Conservation (phyloP, 1,140 invertebrate genomes). For the Eulimnadia texana region DNA sequence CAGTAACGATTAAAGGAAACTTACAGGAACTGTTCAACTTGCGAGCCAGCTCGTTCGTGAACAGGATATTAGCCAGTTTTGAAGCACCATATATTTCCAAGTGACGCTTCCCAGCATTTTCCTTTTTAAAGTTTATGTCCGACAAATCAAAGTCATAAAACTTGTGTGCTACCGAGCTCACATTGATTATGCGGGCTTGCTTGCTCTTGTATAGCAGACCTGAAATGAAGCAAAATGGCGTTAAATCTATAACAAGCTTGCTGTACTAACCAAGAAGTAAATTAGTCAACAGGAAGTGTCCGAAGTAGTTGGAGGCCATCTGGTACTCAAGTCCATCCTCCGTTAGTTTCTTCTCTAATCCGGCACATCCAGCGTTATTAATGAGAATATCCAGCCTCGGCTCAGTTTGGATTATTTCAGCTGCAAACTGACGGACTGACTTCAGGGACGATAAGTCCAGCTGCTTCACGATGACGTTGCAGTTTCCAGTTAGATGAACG, state of each 20-base stretch:
- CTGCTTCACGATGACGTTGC: slow-evolving; percentile 43
- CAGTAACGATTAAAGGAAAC: not conserved
- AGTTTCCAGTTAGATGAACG: slow-evolving; percentile 39
- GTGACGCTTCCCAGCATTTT: not conserved
- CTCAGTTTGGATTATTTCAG: slow-evolving; percentile 48
- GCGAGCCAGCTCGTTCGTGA: slow-evolving; percentile 29
- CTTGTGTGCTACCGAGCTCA: slow-evolving; percentile 36
- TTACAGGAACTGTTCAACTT: slow-evolving; percentile 21
- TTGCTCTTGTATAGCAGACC: slow-evolving; percentile 33
- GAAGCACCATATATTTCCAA: slow-evolving; percentile 25
- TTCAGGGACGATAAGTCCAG: slow-evolving; percentile 53
- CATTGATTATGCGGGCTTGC: slow-evolving; percentile 34
- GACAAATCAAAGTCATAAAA: slow-evolving; percentile 30
- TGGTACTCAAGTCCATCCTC: slow-evolving; percentile 70
- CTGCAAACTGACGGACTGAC: slow-evolving; percentile 54
- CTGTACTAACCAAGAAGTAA: slow-evolving; percentile 39
- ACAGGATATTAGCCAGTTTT: slow-evolving; percentile 35
- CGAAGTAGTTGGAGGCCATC: slow-evolving; percentile 58
- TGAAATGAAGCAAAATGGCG: slow-evolving; percentile 17
- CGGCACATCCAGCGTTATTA: slow-evolving; percentile 61
- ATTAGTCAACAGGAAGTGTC: slow-evolving; percentile 48
- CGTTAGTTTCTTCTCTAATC: slow-evolving; percentile 40
- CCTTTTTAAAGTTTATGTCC: slow-evolving; percentile 26
- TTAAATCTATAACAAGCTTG: slow-evolving; percentile 1
- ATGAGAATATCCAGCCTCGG: slow-evolving; percentile 57